These are phyloP conservation scores for Galemys pyrenaicus DNA, from an alignment of 2,113 vertebrate genomes.

Conservation along the genomic window DNA sequence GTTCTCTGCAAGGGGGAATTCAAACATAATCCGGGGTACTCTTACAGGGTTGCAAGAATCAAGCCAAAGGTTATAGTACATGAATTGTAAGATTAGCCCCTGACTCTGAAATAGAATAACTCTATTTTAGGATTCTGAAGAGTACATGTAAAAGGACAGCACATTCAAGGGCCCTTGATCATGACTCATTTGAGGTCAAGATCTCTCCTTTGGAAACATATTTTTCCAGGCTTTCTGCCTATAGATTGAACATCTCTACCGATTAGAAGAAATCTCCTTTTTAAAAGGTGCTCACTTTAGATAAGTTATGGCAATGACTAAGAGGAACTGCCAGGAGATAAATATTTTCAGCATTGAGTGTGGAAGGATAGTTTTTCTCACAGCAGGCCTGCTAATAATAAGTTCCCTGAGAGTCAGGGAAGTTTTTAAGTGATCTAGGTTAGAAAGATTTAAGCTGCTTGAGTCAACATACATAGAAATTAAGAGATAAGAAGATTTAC, in stretches of 20 bases:
- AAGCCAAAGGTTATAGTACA: background rate
- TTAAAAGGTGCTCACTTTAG: background rate
- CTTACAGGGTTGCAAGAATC: background rate
- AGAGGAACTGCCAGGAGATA: background rate
- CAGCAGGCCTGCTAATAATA: background rate
- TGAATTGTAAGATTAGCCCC: background rate
- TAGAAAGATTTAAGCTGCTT: slow-evolving; percentile 32
- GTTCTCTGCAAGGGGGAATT: background rate
- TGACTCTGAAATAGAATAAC: background rate
- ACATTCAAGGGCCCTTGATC: slow-evolving; percentile 1
- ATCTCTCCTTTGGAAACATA: background rate
- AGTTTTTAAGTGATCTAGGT: background rate
- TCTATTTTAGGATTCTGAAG: background rate
- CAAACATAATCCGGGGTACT: background rate
- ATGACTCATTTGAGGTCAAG: background rate
- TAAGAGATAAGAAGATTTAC: background rate
- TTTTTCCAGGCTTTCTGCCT: background rate
- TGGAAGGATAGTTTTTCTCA: slow-evolving; percentile 9
- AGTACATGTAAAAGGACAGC: background rate
- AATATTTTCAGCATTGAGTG: background rate
- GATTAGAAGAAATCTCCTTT: slow-evolving; percentile 39
- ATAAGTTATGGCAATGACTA: background rate
- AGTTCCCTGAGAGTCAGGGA: background rate
- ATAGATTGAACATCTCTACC: slow-evolving; percentile 18
- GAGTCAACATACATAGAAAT: slow-evolving; percentile 3